phyloP scores from a whole-genome alignment of 2,113 vertebrate genomes.

The Calyptomena viridis region DNA sequence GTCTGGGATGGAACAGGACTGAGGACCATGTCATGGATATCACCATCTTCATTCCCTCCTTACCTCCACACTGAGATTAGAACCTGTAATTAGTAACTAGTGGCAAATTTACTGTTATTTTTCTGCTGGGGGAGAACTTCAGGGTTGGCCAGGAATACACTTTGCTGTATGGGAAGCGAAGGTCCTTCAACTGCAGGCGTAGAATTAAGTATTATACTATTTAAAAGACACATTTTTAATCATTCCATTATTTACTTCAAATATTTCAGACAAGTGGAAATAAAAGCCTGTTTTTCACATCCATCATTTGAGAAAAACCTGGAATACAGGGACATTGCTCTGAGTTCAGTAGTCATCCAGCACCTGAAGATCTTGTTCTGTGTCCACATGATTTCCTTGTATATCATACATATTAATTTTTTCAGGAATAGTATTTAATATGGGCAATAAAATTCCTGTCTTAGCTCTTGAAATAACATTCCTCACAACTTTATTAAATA shows the following conservation, averaged over 20 bases:
- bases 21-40: background rate
- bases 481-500: slow-evolving; percentile 92
- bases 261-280: background rate
- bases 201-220: background rate
- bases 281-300: background rate
- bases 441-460: slow-evolving; percentile 86
- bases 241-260: background rate
- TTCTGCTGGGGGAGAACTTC: background rate
- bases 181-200: background rate
- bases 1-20: background rate
- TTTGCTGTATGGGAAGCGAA: background rate
- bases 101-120: background rate
- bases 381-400: background rate
- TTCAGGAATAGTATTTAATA: slow-evolving; percentile 59
- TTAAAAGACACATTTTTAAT: background rate
- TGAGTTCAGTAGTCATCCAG: background rate
- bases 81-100: background rate
- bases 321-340: background rate
- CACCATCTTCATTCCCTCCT: background rate
- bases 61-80: background rate
- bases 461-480: slow-evolving; percentile 89
- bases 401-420: slow-evolving; percentile 14
- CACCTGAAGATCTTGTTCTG: background rate
- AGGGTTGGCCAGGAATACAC: background rate
- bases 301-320: background rate